Base-by-base conservation (phyloP, 2,888 invertebrate genomes). In the Coleophora deauratella region DNA sequence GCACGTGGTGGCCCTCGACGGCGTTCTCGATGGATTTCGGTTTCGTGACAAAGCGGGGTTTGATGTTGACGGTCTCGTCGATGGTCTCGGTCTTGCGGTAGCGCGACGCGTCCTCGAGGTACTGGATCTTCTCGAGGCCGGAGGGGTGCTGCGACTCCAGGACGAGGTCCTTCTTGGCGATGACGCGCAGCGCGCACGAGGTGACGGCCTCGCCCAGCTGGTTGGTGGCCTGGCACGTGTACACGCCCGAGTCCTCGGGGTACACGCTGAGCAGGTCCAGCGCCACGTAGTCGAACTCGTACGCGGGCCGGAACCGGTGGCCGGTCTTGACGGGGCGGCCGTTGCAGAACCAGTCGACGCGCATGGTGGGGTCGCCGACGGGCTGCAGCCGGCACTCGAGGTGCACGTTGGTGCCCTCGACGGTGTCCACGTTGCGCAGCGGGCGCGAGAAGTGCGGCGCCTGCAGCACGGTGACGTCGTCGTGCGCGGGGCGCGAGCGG, bases 221-320 rank as follows among this genome's bases (percentile, higher is more conserved):
- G 72, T 99, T 99, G 42, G 95, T 92, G 1, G 98, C 98, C 72
- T 94, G 93, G 62, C 97, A 98, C 9, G 96, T 96, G 72, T 98
- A 99, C 0, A 97, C 94, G 12, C 98, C 98, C 6, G 96, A 96
- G 78, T 99, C 99, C 58, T 94, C 94, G n/a, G 99, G 96, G 70
- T 98, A 98, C 15, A 98, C 97, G 62, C 97, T 97, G 14, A 98
- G 87, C 38, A 99, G 90, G 76, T 99, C 99, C 40, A 99, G 87
- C 8, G 98, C 97, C 12, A 98, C 98, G 68, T 97, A 99, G 64
- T 98, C 98, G 71, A 98, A 98, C 76, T 99, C 98, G 64, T 96
- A 95, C 2, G 97, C 96, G 33, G 98, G 98, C 66, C 97, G 91
- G 86, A 98, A 99, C 51, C 99, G 90, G 66, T 97, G 92, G 52